Conservation (phyloP, 2,797 vertebrate species). For the Petrocephalus sullivani region DNA sequence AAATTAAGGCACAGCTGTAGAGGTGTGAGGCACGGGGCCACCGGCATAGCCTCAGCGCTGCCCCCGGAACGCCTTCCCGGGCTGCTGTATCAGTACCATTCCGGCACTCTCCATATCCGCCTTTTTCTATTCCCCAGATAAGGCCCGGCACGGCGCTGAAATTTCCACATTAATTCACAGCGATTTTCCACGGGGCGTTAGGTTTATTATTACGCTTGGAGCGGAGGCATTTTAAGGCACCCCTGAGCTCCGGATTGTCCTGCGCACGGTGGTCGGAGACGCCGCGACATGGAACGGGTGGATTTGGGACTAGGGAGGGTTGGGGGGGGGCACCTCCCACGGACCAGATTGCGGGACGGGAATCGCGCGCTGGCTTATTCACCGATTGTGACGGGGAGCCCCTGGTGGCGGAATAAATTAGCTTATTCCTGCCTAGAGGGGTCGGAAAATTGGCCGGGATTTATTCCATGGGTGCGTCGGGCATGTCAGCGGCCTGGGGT, state of each 20-base stretch:
- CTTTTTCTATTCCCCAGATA: neutral
- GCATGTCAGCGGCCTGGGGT: neutral
- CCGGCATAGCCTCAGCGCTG: neutral
- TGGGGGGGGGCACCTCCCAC: neutral
- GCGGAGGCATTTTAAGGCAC: neutral
- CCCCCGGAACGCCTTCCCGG: neutral
- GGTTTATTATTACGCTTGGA: neutral
- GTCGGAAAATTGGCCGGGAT: conserved; percentile 4
- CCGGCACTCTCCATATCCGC: neutral
- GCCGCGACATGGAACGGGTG: neutral
- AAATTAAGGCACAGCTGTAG: neutral
- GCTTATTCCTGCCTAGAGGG: conserved; percentile 2
- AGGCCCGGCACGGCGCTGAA: neutral
- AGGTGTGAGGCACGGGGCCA: neutral
- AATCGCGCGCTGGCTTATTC: neutral
- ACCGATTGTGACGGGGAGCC: neutral
- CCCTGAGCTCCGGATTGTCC: neutral
- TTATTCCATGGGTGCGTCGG: neutral
- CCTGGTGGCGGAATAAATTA: neutral
- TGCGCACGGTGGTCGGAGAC: neutral
- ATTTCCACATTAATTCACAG: conserved; percentile 2
- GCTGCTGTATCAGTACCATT: neutral
- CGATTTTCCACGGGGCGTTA: neutral
- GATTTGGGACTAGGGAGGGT: neutral
- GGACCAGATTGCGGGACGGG: neutral